Base-by-base conservation (phyloP, 2,113 vertebrate genomes). In the Tor tambroides region DNA sequence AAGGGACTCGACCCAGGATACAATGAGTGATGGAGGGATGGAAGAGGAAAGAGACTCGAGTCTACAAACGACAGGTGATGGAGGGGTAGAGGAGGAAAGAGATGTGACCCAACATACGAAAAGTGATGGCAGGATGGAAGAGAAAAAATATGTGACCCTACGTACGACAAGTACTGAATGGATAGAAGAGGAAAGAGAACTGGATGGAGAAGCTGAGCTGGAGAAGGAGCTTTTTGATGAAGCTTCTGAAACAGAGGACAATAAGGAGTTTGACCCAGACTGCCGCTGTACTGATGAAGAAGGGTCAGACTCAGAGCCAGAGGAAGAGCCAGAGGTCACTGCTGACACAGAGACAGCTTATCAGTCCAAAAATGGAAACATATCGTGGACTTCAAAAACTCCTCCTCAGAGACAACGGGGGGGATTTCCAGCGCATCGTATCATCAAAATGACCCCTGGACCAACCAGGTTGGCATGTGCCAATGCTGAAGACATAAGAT, bases 401-500 rank as follows among this genome's bases (percentile, higher is more conserved):
- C 38, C 1, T 46, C 21, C 11, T 6, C 6, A 4, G 11, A 15
- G 1, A 46, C 2, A 8, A 59, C 12, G 1, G 15, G 23, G 12
- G 11, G 46, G 72, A 75, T 1, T 3, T 3, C 41, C 5, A 43
- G 3, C 12, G 46, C 41, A 8, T 28, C 23, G 6, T 28, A 1
- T 46, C 41, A 3, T 51, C 1, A 78, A 26, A 28, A 54, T 5
- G 26, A 30, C 46, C 17, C 8, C 76, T 78, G 78, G 78, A 35
- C 78, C 78, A 80, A 59, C 78, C 51, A 61, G 6, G 30, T 17
- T 80, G 59, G 19, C 77, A n/a, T 38, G 54, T 35, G 35, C 54
- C 32, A 23, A 38, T 59, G 54, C 21, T n/a, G 1, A 38, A 15
- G 56, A 81, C n/a, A 43, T 81, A 21, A 81, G 17, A 43, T 81